These are phyloP conservation scores for Gastracanthus pulcherrimus DNA, from an alignment of 2,888 invertebrate genomes.

Conservation along the genomic window DNA sequence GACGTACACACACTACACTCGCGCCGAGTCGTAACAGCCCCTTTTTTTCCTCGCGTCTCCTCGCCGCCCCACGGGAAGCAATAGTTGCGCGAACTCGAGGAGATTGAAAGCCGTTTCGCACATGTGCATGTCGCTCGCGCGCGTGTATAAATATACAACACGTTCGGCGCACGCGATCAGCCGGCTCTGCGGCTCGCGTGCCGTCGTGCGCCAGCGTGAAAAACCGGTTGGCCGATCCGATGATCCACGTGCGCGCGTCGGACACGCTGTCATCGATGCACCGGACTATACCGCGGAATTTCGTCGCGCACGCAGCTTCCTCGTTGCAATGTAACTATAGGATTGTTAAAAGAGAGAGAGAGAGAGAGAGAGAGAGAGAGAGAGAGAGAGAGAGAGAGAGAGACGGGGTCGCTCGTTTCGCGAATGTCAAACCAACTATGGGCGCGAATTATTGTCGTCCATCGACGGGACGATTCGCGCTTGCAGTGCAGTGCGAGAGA, in stretches of 20 bases:
- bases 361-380: too few species aligned
- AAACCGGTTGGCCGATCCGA: too few species aligned
- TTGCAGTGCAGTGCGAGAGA: too few species aligned
- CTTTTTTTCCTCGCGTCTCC: too few species aligned
- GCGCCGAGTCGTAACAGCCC: background rate
- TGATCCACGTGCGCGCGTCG: too few species aligned
- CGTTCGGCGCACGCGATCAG: background rate
- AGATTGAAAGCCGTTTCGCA: background rate
- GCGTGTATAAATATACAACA: background rate
- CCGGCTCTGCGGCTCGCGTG: too few species aligned
- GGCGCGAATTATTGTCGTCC: too few species aligned
- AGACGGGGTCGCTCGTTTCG: background rate
- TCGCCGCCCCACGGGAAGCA: background rate
- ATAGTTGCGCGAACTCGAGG: background rate
- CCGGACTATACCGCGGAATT: background rate
- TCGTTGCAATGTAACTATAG: too few species aligned
- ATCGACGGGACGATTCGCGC: too few species aligned
- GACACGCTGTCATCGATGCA: background rate
- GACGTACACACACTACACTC: background rate
- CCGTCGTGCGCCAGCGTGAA: too few species aligned
- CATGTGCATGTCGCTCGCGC: background rate
- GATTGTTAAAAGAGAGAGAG: too few species aligned
- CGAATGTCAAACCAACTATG: conserved; percentile 43
- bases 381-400: too few species aligned
- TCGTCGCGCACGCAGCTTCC: background rate